Evolutionary conservation across 2,113 vertebrate genomes (phyloP).

Genomic region (Macroglossus sobrinus): DNA sequence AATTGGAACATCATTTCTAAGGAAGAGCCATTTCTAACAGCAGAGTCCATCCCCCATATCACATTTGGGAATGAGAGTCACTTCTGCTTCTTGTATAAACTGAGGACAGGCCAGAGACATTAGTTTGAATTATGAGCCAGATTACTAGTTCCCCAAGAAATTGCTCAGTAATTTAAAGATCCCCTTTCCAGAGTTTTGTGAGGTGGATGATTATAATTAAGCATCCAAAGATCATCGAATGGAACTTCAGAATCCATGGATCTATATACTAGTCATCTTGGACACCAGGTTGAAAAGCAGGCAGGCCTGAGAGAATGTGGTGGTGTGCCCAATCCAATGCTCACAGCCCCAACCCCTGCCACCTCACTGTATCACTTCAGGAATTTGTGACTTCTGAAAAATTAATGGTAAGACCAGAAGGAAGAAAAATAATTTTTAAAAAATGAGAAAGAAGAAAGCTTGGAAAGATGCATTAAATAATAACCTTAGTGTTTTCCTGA

Average conservation of each 20-base stretch:
- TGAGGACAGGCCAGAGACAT: not conserved
- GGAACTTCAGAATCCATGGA: not conserved
- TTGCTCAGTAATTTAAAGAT: not conserved
- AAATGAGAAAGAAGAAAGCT: not conserved
- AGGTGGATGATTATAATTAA: not conserved
- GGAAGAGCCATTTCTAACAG: not conserved
- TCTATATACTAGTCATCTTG: not conserved
- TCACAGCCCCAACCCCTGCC: not conserved
- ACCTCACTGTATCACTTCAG: not conserved
- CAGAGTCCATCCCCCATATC: too few relatives aligned
- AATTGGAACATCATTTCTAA: not conserved
- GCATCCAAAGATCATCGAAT: not conserved
- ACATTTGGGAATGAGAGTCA: not conserved
- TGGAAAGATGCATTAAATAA: not conserved
- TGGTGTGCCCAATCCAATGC: not conserved
- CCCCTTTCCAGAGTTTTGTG: not conserved
- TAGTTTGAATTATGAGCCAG: not conserved
- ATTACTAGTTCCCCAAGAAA: not conserved
- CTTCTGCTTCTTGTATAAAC: not conserved
- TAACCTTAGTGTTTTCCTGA: not conserved
- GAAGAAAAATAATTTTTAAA: not conserved
- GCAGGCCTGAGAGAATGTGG: not conserved
- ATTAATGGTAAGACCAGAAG: not conserved
- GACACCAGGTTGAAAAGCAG: not conserved
- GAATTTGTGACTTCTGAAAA: not conserved